phyloP scores from a whole-genome alignment of 2,797 vertebrate genomes.

The Bryconaethiops microstoma region DNA sequence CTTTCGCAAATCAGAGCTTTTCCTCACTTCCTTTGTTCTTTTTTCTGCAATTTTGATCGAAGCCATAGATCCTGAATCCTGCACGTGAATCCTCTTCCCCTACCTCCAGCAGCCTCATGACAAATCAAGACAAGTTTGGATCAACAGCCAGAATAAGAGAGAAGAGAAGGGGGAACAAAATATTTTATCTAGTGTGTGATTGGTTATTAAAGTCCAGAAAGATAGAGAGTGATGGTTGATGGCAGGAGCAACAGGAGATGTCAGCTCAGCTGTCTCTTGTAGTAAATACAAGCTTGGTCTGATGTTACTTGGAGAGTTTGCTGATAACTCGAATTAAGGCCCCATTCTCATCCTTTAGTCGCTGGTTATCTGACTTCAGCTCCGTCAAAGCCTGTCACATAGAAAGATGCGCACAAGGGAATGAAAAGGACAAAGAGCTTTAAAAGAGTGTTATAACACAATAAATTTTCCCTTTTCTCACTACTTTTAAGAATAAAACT shows the following conservation, averaged over 20 bases:
- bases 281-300: constrained; percentile 51
- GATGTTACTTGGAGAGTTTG: constrained; percentile 93
- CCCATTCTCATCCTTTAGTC: constrained; percentile 97
- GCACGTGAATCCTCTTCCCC: neutral
- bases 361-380: constrained; percentile 96
- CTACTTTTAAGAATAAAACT: too few relatives aligned
- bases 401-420: neutral
- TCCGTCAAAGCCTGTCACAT: constrained; percentile 87
- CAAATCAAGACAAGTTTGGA: neutral
- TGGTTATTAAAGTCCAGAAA: neutral
- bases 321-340: constrained; percentile 98
- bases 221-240: neutral
- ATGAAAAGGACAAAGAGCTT: too few relatives aligned
- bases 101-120: too few relatives aligned
- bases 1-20: too few relatives aligned
- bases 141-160: neutral
- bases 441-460: too few relatives aligned
- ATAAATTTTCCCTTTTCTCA: too few relatives aligned
- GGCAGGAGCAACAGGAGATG: neutral
- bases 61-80: neutral
- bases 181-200: neutral
- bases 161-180: neutral
- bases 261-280: constrained; percentile 13
- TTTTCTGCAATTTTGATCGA: too few relatives aligned
- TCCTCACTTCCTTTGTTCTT: too few relatives aligned